Percentiles rank a stretch among this genome's conserved stretches.
These are phyloP conservation scores for Drosophila hydei DNA, from an alignment of 1,140 invertebrate species.

Conservation along the genomic window DNA sequence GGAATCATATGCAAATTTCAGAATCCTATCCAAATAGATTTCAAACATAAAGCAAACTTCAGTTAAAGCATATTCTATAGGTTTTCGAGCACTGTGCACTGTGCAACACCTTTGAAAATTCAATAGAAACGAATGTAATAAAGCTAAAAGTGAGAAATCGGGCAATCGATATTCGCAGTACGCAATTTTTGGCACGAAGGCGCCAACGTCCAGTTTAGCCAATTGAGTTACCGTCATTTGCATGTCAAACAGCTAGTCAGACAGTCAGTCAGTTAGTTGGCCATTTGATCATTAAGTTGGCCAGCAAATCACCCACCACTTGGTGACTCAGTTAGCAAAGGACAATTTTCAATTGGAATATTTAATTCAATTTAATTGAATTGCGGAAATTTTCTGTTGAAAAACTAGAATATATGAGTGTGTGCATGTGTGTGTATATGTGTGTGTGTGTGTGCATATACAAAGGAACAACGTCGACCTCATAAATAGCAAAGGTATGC, in stretches of 20 bases:
- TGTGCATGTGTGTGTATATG: slow-evolving; percentile 6
- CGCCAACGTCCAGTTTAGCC: slow-evolving; percentile 5
- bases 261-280: slow-evolving; percentile 6
- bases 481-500: slow-evolving; percentile 40
- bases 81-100: slow-evolving; percentile 1
- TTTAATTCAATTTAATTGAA: slow-evolving; percentile 51
- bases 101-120: slow-evolving; percentile 30
- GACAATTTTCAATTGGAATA: slow-evolving; percentile 34
- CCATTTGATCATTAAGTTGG: not conserved
- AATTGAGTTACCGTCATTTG: slow-evolving; percentile 21
- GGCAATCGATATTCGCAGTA: slow-evolving; percentile 46
- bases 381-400: slow-evolving; percentile 27
- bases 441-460: not conserved
- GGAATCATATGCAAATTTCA: no score
- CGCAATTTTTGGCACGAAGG: slow-evolving; percentile 44
- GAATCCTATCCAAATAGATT: no score
- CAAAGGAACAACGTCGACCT: slow-evolving; percentile 1
- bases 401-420: not conserved
- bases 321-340: slow-evolving; percentile 12
- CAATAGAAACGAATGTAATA: slow-evolving; percentile 32
- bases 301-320: not conserved
- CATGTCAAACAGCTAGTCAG: slow-evolving; percentile 32
- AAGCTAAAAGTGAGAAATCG: slow-evolving; percentile 28
- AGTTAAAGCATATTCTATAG: no score
- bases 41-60: no score